phyloP scores from a whole-genome alignment of 2,888 invertebrate genomes.

The Thecophora atra region DNA sequence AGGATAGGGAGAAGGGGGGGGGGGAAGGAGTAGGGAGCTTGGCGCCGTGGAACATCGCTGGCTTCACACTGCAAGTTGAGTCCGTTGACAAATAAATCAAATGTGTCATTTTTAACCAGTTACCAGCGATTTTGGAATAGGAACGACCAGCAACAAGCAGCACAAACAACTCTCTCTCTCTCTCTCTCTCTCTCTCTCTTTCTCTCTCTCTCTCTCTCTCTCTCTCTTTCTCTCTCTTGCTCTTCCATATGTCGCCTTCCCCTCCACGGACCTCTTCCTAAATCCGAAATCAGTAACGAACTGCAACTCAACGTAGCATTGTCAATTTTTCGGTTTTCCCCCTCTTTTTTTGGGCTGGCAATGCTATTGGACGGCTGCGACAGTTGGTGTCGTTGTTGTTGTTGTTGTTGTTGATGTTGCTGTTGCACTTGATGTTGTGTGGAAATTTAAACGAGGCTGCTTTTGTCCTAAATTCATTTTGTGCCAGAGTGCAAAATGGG shows the following conservation, averaged over 20 bases:
- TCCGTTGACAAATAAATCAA: neutral
- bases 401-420: neutral
- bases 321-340: neutral
- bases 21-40: too few species aligned
- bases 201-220: too few species aligned
- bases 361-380: too few species aligned
- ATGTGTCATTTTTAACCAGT: neutral
- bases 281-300: too few species aligned
- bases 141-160: neutral
- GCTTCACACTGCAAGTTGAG: neutral
- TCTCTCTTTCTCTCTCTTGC: too few species aligned
- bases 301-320: neutral
- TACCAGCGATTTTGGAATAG: neutral
- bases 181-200: too few species aligned
- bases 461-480: conserved; percentile 41
- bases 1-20: too few species aligned
- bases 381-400: neutral
- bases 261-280: too few species aligned
- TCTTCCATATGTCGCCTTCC: too few species aligned
- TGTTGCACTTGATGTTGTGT: conserved; percentile 10
- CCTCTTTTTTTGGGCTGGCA: neutral
- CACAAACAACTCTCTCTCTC: neutral
- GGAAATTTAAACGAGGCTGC: conserved; percentile 32
- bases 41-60: neutral
- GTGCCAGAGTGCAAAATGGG: conserved; percentile 34